Evolutionary conservation across 2,113 vertebrate genomes (phyloP).

Genomic region (Scopus umbretta): DNA sequence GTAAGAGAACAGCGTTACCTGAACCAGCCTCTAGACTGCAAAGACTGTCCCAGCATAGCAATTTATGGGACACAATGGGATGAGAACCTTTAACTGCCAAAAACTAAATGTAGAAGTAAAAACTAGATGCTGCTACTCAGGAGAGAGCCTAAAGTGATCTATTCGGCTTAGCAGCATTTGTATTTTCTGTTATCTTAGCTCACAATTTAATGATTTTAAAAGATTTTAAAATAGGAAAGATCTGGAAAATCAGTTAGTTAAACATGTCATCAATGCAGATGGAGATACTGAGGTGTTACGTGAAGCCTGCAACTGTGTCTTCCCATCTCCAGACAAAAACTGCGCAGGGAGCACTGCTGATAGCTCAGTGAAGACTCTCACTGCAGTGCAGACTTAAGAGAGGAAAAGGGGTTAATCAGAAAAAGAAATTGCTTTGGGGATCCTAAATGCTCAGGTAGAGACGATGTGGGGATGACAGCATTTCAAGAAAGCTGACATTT

Average conservation of each 20-base stretch:
- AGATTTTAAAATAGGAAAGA: neutral
- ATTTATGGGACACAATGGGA: constrained; percentile 32
- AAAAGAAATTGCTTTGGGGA: neutral
- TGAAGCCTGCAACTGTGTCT: neutral
- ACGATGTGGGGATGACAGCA: neutral
- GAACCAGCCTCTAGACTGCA: constrained; percentile 11
- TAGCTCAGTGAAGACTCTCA: neutral
- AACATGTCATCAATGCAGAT: neutral
- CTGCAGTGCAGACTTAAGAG: neutral
- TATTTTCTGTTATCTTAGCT: neutral
- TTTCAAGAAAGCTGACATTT: neutral
- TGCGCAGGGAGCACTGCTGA: neutral
- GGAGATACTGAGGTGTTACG: neutral
- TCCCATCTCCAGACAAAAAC: neutral
- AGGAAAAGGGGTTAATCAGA: constrained; percentile 13
- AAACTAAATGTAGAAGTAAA: constrained; percentile 25
- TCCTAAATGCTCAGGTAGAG: neutral
- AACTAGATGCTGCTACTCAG: neutral
- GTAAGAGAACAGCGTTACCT: neutral
- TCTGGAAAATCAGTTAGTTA: neutral
- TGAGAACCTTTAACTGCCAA: constrained; percentile 34
- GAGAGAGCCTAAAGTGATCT: neutral
- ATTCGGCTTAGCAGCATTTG: neutral
- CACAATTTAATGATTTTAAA: neutral
- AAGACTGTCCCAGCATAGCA: neutral